Evolutionary conservation across 2,113 vertebrate genomes (phyloP).

Genomic region (Dicrurus megarhynchus): DNA sequence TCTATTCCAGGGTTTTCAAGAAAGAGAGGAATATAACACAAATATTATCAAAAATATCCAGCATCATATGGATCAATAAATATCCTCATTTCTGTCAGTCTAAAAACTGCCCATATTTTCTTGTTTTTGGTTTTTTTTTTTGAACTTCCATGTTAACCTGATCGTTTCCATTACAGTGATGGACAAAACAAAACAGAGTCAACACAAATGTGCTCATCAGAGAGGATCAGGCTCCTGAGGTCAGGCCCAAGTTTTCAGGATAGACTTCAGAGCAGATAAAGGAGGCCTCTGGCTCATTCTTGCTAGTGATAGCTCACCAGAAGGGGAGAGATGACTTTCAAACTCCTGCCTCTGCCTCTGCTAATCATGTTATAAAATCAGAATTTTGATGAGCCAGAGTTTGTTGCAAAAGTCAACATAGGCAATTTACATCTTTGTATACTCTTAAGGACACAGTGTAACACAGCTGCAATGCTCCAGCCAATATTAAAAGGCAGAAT

Average conservation of each 20-base stretch:
- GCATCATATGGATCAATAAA: background rate
- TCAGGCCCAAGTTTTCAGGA: background rate
- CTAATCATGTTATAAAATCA: background rate
- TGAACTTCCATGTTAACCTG: background rate
- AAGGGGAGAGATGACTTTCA: background rate
- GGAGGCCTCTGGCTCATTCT: background rate
- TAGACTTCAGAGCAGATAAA: background rate
- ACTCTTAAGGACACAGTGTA: background rate
- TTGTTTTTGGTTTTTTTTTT: background rate
- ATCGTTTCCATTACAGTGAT: background rate
- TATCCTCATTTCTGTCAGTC: background rate
- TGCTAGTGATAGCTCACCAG: background rate
- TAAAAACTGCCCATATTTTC: background rate
- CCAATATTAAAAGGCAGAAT: background rate
- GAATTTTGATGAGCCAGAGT: background rate
- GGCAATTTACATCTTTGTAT: background rate
- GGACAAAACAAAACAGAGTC: background rate
- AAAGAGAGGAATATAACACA: background rate
- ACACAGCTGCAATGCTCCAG: background rate
- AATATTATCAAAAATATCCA: background rate
- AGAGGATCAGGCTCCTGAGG: background rate
- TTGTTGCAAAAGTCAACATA: background rate
- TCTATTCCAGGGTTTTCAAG: background rate
- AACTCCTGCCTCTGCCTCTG: background rate
- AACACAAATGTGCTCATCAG: background rate